Base-by-base conservation (phyloP, 1,140 invertebrate genomes). In the Drosophila suzukii region DNA sequence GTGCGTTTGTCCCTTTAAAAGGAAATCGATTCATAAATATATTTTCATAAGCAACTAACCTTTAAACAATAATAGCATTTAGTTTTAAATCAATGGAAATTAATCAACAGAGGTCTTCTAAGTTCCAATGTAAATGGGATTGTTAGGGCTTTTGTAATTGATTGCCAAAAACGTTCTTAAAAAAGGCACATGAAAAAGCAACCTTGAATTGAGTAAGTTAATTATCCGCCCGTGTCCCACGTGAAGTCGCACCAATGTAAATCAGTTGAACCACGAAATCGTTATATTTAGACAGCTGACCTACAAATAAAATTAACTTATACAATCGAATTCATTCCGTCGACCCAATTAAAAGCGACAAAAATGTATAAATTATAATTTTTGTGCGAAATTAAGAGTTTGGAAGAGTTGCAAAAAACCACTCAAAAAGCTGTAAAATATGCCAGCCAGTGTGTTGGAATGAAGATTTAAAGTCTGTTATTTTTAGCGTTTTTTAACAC, bases 391-490 rank as follows among this genome's bases (percentile, higher is more conserved):
- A 17, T 5, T 27, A 49, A 66, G 24, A 55, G 5, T n/a, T 32
- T 20, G 15, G 11, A 44, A 68, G 32, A 70, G 54, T 38, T 39
- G 46, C 36, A 66, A 34, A 11, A 38, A 70, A 44, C 13, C 57
- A 62, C n/a, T 55, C 34, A 71, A 58, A 71, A 58, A n/a, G 44
- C 44, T n/a, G 20, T 71, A 32, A 71, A 58, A 39, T 30, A 20
- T 50, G 49, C 17, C 24, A 65, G 12, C 20, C 13, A 15, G 30
- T 17, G 20, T 36, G 20, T 13, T 20, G 10, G 20, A 27, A 6
- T 12, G 13, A 12, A 15, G 11, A 49, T 70, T 47, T 65, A 66
- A 66, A 46, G 44, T 47, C 65, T 66, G 65, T 54, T 47, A 53
- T 41, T 51, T 57, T 75, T 43, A 57, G 27, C 30, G 46, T 36